Percentiles rank a stretch among this genome's conserved stretches.
Evolutionary conservation across 1,140 invertebrate genomes (phyloP).

Genomic region (Bombus soroeensis): DNA sequence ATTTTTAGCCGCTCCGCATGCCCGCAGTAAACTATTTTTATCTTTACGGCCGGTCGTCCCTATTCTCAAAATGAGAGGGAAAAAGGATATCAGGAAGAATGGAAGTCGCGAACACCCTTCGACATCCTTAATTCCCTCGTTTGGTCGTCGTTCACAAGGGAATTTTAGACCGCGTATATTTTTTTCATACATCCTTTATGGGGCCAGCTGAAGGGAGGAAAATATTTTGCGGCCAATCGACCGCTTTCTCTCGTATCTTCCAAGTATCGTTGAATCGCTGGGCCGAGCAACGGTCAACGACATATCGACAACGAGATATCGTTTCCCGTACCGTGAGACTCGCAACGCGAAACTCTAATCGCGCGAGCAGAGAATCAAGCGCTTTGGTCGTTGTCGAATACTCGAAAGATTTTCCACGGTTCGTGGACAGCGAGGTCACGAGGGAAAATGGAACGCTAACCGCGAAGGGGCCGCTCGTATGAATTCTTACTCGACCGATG

Average conservation of each 20-base stretch:
- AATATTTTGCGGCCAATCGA: background rate
- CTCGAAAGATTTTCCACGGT: conserved; percentile 43
- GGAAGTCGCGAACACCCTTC: conserved; percentile 45
- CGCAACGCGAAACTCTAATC: too few species aligned
- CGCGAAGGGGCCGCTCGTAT: conserved; percentile 56
- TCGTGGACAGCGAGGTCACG: background rate
- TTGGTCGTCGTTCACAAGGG: conserved; percentile 37
- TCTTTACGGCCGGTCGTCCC: conserved; percentile 60
- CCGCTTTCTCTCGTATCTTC: background rate
- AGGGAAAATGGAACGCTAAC: background rate
- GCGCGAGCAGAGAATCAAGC: fast-evolving
- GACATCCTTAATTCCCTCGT: conserved; percentile 54
- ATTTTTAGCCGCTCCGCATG: conserved; percentile 36
- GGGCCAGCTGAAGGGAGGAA: background rate
- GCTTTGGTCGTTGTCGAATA: too few species aligned
- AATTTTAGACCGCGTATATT: conserved; percentile 42
- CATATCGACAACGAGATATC: too few species aligned
- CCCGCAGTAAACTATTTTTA: conserved; percentile 49
- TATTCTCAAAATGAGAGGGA: conserved; percentile 48
- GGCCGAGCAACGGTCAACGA: too few species aligned
- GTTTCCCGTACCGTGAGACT: too few species aligned
- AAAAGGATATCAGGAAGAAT: conserved; percentile 38
- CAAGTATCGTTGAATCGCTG: too few species aligned
- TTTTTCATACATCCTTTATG: conserved; percentile 24
- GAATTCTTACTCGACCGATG: conserved; percentile 77